phyloP scores from a whole-genome alignment of 2,888 invertebrate species.

The Nymphalis polychloros region DNA sequence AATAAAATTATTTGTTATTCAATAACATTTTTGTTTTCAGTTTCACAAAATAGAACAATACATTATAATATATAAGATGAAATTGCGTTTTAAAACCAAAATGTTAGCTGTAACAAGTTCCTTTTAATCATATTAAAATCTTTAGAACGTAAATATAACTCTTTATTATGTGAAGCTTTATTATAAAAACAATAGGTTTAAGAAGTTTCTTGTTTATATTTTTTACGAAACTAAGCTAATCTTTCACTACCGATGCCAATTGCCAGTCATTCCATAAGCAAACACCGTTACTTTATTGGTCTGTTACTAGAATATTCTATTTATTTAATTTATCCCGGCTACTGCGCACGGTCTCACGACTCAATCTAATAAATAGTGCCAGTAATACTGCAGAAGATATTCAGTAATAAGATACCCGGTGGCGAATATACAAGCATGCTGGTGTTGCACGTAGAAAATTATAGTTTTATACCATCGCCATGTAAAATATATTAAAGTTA shows the following conservation, averaged over 20 bases:
- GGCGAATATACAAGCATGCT: conserved; percentile 54
- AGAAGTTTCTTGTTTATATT: no score
- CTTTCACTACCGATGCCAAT: conserved; percentile 14
- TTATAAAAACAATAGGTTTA: no score
- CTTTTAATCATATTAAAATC: no score
- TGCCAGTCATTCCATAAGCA: conserved; percentile 28
- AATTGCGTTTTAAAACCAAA: no score
- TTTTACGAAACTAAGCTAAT: conserved; percentile 12
- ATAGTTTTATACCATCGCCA: conserved; percentile 41
- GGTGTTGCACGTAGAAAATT: conserved; percentile 50
- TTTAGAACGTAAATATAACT: no score
- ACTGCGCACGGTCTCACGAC: conserved; percentile 74
- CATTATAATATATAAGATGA: no score
- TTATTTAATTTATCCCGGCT: conserved; percentile 70
- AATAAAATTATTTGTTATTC: no score
- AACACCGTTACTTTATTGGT: conserved; percentile 55
- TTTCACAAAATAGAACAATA: no score
- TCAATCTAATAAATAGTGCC: conserved; percentile 78
- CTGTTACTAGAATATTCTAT: conserved; percentile 55
- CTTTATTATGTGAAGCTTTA: no score
- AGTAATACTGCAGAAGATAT: conserved; percentile 68
- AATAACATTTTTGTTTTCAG: no score
- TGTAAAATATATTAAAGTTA: conserved; percentile 34
- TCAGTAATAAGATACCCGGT: conserved; percentile 74
- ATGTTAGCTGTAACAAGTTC: no score